Evolutionary conservation across 2,888 invertebrate genomes (phyloP), one percentile per base, ranked within the genome.

Genomic region (Parelbella ahira): DNA sequence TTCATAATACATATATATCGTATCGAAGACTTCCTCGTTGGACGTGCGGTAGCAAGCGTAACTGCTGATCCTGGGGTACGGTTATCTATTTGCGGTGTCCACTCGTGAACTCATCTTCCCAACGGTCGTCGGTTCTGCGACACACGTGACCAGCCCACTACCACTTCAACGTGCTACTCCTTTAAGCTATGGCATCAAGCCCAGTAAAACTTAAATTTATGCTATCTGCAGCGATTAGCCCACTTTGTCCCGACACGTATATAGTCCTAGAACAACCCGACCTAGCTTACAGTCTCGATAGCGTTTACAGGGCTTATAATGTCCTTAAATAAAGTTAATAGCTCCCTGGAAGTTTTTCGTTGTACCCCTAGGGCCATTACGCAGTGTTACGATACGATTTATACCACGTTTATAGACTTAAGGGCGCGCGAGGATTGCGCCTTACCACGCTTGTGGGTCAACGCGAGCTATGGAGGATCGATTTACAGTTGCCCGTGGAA

Each of bases 271-370:
- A 71, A 61, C 68, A 67, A 57, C 64, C 65, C 50, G 53, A 75
- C 76, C 76, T 71, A 71, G 67, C 61, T 75, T 44, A 3, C 49
- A 77, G 77, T 77, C 68, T 60, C 72, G 82, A 83, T 83, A 84
- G 76, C 80, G 77, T 70, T 73, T 72, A 73, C 78, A 83, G 73
- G 78, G 77, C 83, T 84, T 83, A 82, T 81, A 82, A 78, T 81
- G 70, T 71, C 68, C 82, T 83, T 83, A 83, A 84, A 84, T 82
- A 83, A 84, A 78, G 70, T 84, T 84, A 81, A 84, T 84, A 77
- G 83, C 80, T 63, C 68, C 66, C 66, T 56, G 66, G 71, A 80
- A 84, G 76, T 82, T 82, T 82, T 83, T 80, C 81, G 72, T 63
- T 70, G 75, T 74, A 72, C 78, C 82, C 80, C 73, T 28, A 72